A percentile compares a stretch with the other conserved stretches of the same genome.
phyloP scores from a whole-genome alignment of 2,888 invertebrate species.

The Parnassius apollo region DNA sequence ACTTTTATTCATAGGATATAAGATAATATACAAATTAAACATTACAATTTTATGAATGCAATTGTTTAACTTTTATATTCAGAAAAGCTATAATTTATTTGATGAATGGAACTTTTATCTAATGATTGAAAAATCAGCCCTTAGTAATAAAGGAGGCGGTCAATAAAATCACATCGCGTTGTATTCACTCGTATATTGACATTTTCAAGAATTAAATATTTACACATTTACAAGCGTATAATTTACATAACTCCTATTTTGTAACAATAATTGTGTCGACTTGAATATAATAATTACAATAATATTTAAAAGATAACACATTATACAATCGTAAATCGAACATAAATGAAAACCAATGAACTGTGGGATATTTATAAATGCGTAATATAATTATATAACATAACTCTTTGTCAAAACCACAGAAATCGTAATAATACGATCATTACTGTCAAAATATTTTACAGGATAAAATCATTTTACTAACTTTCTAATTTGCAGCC shows the following conservation, averaged over 20 bases:
- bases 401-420: neutral
- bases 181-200: conserved; percentile 76
- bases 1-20: no score
- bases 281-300: conserved; percentile 5
- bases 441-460: neutral
- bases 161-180: conserved; percentile 42
- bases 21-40: no score
- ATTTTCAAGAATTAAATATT: conserved; percentile 59
- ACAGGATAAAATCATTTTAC: neutral
- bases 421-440: no score
- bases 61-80: neutral
- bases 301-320: conserved; percentile 4
- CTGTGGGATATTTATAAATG: neutral
- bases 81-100: no score
- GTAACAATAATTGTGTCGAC: neutral
- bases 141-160: neutral
- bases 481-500: neutral
- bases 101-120: no score
- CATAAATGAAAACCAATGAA: neutral
- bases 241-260: conserved; percentile 20
- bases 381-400: neutral
- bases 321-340: neutral
- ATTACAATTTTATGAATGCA: no score
- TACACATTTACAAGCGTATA: conserved; percentile 65
- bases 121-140: no score